Evolutionary conservation across 1,140 invertebrate genomes (phyloP).

Genomic region (Holotrichia oblita): DNA sequence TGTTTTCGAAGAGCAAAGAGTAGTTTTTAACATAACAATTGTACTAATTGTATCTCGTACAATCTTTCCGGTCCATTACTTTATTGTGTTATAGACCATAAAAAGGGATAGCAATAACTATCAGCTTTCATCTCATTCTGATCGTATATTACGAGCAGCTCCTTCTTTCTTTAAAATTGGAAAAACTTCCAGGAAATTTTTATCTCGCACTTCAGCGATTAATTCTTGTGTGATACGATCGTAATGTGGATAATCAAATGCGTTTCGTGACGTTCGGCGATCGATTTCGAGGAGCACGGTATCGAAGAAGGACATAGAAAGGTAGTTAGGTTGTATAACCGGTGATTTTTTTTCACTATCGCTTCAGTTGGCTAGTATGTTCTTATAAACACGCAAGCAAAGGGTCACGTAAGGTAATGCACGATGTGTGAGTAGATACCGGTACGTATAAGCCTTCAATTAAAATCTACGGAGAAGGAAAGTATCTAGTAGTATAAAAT

Average conservation of each 20-base stretch:
- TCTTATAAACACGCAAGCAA: not conserved
- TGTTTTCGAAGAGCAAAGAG: no score
- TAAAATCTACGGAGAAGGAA: not conserved
- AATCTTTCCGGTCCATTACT: no score
- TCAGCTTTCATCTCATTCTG: no score
- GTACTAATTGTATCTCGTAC: no score
- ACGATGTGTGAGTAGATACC: not conserved
- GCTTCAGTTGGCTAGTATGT: not conserved
- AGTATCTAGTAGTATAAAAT: no score
- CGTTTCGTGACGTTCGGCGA: not conserved
- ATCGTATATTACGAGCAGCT: not conserved
- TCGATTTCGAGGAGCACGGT: not conserved
- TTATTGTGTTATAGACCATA: no score
- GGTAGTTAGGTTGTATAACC: not conserved
- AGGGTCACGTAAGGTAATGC: not conserved
- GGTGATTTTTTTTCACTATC: not conserved
- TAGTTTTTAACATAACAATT: no score
- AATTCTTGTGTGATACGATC: conserved; percentile 12
- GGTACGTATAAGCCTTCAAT: not conserved
- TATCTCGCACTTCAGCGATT: not conserved
- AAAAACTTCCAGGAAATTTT: not conserved
- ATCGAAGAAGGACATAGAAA: conserved; percentile 1
- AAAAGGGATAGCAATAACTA: no score
- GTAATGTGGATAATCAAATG: not conserved
- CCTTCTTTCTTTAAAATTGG: not conserved